Base-by-base conservation (phyloP, 2,113 vertebrate genomes). In the Rhinichthys klamathensis region DNA sequence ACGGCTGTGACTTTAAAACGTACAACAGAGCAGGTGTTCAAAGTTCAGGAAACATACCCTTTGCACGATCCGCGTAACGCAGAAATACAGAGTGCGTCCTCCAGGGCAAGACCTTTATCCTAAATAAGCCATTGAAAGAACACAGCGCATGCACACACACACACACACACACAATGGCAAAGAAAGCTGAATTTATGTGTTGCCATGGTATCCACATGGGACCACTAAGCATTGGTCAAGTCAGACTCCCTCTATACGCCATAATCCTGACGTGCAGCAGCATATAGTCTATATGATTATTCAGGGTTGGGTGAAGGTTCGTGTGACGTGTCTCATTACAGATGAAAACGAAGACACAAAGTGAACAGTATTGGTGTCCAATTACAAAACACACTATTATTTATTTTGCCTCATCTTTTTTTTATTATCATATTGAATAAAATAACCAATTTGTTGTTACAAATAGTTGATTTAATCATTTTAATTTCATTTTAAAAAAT, bases 201-300 rank as follows among this genome's bases (percentile, higher is more conserved):
- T 85, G 80, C 79, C 87, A 83, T 88, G 87, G 87, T 58, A 85
- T 75, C 87, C 74, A 85, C 70, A 49, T 77, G 35, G 83, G 72
- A 87, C 77, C 60, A 82, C 46, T 49, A 32, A 72, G 51, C 51
- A 38, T 15, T 84, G 81, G 65, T 83, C 82, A 74, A 78, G 65
- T 63, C 73, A 30, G 32, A 32, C 83, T 85, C 44, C 1, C 15
- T 30, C 21, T 76, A 21, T n/a, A 18, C 65, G 5, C 25, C 44
- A 67, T 46, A 69, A 77, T 4, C n/a, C 38, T 69, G 21, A 44
- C 54, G 30, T n/a, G 18, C 6, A 46, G 18, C n/a, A 27, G 16
- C 15, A 23, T 46, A 65, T 44, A 27, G 23, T 32, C 61, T 30
- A 49, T 16, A 25, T 0, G 5, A 5, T 27, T 67, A 30, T 27